A percentile compares a stretch with the other conserved stretches of the same genome.
Evolutionary conservation across 2,888 invertebrate genomes (phyloP).

Genomic region (Drosophila differens): DNA sequence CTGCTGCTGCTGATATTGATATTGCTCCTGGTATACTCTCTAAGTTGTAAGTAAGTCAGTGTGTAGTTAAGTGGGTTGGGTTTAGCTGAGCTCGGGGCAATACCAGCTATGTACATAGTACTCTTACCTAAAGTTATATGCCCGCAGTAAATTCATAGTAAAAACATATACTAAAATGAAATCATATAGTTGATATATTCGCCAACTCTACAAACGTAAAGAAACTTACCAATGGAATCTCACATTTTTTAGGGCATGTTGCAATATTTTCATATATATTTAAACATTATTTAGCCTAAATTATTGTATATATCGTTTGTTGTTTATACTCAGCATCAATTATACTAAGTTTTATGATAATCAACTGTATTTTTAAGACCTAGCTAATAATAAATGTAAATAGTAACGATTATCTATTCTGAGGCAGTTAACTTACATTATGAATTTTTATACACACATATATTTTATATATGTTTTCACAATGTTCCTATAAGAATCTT

Average conservation of each 20-base stretch:
- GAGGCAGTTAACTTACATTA: slow-evolving; percentile 7
- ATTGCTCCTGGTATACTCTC: slow-evolving; percentile 44
- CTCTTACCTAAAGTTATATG: slow-evolving; percentile 38
- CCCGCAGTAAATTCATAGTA: slow-evolving; percentile 22
- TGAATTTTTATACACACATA: slow-evolving; percentile 19
- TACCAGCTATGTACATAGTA: slow-evolving; percentile 66
- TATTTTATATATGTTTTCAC: slow-evolving; percentile 18
- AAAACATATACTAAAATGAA: slow-evolving; percentile 6
- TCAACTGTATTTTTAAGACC: slow-evolving; percentile 38
- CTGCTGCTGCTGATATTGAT: slow-evolving; percentile 18
- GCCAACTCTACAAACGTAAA: slow-evolving; percentile 2
- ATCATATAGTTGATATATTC: slow-evolving; percentile 13
- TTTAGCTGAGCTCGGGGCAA: slow-evolving; percentile 47
- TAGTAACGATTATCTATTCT: slow-evolving; percentile 30
- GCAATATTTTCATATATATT: slow-evolving; percentile 34
- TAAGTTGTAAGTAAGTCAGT: slow-evolving; percentile 68
- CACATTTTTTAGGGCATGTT: slow-evolving; percentile 8
- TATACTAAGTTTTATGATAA: slow-evolving; percentile 16
- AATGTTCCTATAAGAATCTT: slow-evolving; percentile 41
- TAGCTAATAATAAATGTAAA: slow-evolving; percentile 62
- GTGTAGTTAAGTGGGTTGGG: slow-evolving; percentile 67
- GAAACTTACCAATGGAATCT: neutral
- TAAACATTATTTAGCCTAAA: slow-evolving; percentile 4
- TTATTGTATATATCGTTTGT: slow-evolving; percentile 16
- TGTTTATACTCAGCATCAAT: slow-evolving; percentile 15